Conservation (phyloP, 2,888 invertebrate genomes). For the Eupithecia subfuscata region DNA sequence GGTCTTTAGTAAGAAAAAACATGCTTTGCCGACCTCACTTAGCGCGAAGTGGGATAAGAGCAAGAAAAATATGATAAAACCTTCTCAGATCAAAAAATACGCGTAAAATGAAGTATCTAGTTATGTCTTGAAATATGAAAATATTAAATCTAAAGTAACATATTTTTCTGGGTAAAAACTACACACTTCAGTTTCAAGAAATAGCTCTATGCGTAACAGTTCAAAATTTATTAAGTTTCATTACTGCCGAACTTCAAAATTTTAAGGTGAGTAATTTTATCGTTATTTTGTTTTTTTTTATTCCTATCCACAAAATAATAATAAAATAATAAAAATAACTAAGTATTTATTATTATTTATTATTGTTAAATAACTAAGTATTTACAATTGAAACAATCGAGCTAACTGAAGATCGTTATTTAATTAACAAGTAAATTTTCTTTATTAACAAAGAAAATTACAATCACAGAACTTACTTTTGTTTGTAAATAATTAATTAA, state of each 20-base stretch:
- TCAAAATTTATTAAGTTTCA: no score
- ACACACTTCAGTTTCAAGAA: not conserved
- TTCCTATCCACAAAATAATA: no score
- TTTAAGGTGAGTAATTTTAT: no score
- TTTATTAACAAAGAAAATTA: not conserved
- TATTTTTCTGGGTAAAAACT: not conserved
- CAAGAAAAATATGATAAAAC: not conserved
- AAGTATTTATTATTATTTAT: no score
- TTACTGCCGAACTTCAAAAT: no score
- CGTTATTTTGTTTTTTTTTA: no score
- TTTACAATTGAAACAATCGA: no score
- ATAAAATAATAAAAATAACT: no score
- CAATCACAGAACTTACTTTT: not conserved
- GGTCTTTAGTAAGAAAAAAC: not conserved
- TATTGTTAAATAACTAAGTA: no score
- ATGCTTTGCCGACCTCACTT: not conserved
- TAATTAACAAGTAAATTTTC: no score
- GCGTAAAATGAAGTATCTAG: not conserved
- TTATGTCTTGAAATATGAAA: not conserved
- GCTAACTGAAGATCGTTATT: no score
- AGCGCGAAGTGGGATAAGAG: not conserved
- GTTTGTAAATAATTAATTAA: not conserved
- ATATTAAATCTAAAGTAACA: not conserved
- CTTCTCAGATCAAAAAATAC: not conserved
- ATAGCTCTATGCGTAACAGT: no score